phyloP scores from a whole-genome alignment of 2,113 vertebrate genomes.

The Nesogale talazaci region DNA sequence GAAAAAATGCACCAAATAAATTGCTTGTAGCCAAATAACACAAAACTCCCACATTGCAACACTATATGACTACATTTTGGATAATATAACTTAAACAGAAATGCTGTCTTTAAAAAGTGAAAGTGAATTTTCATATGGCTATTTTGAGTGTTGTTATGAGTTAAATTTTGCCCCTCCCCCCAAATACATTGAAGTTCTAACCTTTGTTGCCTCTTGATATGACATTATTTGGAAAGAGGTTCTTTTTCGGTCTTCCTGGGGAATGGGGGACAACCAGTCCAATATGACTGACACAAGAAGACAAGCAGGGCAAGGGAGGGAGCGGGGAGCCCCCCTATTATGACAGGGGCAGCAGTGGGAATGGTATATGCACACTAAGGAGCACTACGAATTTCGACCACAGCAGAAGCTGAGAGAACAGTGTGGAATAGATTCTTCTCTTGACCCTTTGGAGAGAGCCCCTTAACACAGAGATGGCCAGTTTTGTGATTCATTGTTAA shows the following conservation, averaged over 20 bases:
- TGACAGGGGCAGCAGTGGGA: not conserved
- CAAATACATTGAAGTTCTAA: not conserved
- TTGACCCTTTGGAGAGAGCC: not conserved
- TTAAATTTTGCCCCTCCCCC: not conserved
- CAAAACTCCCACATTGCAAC: not conserved
- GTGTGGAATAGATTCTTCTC: not conserved
- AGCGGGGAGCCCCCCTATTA: not conserved
- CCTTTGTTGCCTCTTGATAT: not conserved
- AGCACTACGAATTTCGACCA: not conserved
- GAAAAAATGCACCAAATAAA: not conserved
- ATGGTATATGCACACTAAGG: not conserved
- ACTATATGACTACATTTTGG: not conserved
- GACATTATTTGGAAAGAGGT: not conserved
- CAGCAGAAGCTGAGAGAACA: not conserved
- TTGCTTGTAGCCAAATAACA: not conserved
- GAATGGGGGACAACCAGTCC: not conserved
- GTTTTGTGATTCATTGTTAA: not conserved
- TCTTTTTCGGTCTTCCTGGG: not conserved
- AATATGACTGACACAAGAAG: not conserved
- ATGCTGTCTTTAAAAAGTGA: not conserved
- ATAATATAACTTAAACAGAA: conserved; percentile 19
- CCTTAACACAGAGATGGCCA: not conserved
- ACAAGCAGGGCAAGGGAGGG: not conserved
- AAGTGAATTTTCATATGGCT: not conserved
- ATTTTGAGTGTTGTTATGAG: not conserved